Evolutionary conservation across 2,113 vertebrate species (phyloP), one percentile per base, ranked within the genome.

Genomic region (Mesoclemmys tuberculata): DNA sequence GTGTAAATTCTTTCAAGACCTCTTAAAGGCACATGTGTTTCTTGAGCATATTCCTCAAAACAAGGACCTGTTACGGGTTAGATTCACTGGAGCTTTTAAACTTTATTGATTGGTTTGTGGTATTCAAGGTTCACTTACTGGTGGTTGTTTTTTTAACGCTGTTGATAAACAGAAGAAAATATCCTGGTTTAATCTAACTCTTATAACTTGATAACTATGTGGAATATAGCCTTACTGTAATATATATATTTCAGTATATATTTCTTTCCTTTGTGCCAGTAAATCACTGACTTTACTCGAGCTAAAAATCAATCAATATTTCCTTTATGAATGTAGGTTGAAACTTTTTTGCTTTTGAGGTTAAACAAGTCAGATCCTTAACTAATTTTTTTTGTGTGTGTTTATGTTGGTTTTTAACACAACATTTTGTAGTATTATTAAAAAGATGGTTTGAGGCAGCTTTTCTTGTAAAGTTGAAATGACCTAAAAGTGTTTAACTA

Each of bases 1-100:
- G 98, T 98, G 98, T 98, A 98, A 99, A 99, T 98, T 98, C 98
- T 98, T 98, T 98, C 98, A 99, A 98, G 98, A 98, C 97, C 98
- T 98, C 98, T 99, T 98, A 98, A 98, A 98, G 98, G 97, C 98
- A 98, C 98, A 98, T 98, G 97, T 98, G 98, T 98, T 98, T 98
- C 98, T 98, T 98, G 97, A 98, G 96, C 97, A 14, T 97, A 94
- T 97, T 98, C 97, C 98, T 97, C 97, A 98, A 98, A 98, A 98
- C 98, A 98, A 98, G 98, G 98, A 98, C 98, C 98, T 98, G 98
- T 98, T 98, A 98, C 98, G 97, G 98, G 98, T 98, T 98, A 98
- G 96, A 98, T 97, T 98, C 97, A 98, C 97, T 98, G 96, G 90
- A 96, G 97, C 97, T 97, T 98, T 98, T 98, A 98, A 98, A 98